Evolutionary conservation across 2,888 invertebrate genomes (phyloP).

Genomic region (Serrognathus titanus): DNA sequence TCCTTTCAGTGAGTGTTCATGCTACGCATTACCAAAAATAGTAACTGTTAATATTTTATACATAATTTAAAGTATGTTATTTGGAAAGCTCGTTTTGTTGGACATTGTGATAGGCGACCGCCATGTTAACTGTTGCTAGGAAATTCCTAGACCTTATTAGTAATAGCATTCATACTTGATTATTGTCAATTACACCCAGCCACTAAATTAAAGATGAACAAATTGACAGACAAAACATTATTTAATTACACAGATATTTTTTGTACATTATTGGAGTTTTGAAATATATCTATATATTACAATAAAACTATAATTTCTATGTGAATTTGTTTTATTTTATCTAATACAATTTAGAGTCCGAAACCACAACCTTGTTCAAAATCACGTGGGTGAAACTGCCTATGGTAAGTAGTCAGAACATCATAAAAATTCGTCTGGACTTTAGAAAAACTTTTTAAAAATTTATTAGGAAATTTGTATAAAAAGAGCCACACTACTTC

Average conservation of each 20-base stretch:
- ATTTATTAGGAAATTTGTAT: too few species aligned
- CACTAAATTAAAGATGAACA: slow-evolving; percentile 47
- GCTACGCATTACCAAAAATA: slow-evolving; percentile 52
- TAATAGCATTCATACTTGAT: slow-evolving; percentile 50
- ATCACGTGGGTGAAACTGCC: neutral
- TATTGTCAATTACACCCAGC: slow-evolving; percentile 52
- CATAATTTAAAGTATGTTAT: slow-evolving; percentile 53
- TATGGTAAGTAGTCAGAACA: too few species aligned
- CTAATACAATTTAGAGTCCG: neutral
- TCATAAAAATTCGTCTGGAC: too few species aligned
- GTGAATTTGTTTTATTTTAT: slow-evolving; percentile 15
- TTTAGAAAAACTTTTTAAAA: too few species aligned
- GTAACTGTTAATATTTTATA: slow-evolving; percentile 54
- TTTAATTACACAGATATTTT: slow-evolving; percentile 67
- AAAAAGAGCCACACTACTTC: too few species aligned
- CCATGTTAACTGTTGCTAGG: slow-evolving; percentile 52
- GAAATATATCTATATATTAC: slow-evolving; percentile 60
- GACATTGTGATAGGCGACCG: slow-evolving; percentile 52
- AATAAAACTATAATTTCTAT: slow-evolving; percentile 44
- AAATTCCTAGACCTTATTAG: slow-evolving; percentile 46
- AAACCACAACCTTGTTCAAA: neutral
- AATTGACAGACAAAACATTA: slow-evolving; percentile 60
- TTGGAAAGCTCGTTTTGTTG: slow-evolving; percentile 51
- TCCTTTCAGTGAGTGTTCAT: slow-evolving; percentile 49
- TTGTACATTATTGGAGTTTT: slow-evolving; percentile 72